Percentiles rank a stretch among this genome's conserved stretches.
phyloP scores from a whole-genome alignment of 2,797 vertebrate genomes.

The Pseudochirops corinnae region DNA sequence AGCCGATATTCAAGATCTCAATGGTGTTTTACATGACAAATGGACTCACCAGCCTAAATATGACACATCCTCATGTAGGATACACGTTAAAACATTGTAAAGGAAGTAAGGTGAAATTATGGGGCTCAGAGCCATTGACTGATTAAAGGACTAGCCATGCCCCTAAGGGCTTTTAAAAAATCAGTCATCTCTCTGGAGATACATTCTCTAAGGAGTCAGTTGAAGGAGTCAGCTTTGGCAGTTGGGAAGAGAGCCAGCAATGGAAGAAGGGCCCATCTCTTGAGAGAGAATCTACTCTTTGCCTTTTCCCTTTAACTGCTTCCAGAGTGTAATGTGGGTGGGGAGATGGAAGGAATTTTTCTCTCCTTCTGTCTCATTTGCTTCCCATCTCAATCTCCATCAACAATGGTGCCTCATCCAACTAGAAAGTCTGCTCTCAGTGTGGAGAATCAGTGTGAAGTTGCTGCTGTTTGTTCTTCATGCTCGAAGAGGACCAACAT shows the following conservation, averaged over 20 bases:
- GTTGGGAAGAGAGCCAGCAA: not conserved
- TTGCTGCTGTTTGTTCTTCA: not conserved
- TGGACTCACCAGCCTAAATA: not conserved
- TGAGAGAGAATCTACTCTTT: not conserved
- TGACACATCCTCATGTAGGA: not conserved
- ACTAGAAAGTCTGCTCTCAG: not conserved
- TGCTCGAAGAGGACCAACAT: not conserved
- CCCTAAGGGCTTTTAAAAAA: not conserved
- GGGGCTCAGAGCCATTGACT: not conserved
- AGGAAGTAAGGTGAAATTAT: not conserved
- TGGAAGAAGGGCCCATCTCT: not conserved
- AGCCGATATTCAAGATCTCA: not conserved
- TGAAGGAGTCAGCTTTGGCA: not conserved
- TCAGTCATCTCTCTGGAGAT: not conserved
- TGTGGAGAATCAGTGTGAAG: not conserved
- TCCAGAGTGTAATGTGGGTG: not conserved
- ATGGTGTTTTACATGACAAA: not conserved
- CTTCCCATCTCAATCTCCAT: not conserved
- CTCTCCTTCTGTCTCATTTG: not conserved
- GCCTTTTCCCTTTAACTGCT: not conserved
- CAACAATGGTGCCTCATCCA: not conserved
- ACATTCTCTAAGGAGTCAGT: not conserved
- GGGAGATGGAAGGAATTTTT: not conserved
- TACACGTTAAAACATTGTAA: not conserved
- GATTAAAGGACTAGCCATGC: not conserved